Evolutionary conservation across 2,888 invertebrate species (phyloP).

Genomic region (Spodoptera picta): DNA sequence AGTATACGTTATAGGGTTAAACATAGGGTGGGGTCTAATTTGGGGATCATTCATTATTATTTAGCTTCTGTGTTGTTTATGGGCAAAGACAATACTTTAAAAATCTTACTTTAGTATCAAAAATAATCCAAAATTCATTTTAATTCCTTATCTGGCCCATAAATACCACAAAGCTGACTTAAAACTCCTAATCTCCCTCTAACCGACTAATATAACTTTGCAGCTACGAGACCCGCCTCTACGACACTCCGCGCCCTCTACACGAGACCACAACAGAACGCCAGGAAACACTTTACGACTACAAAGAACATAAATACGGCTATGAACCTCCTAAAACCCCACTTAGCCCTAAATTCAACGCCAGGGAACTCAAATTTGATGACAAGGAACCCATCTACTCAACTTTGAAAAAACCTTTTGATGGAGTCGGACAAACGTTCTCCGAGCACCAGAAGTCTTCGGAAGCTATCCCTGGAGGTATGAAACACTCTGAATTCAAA

Average conservation of each 20-base stretch:
- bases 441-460: conserved; percentile 82
- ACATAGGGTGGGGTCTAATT: conserved; percentile 19
- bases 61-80: conserved; percentile 23
- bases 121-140: not conserved
- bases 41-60: not conserved
- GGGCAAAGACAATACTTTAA: not conserved
- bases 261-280: conserved; percentile 69
- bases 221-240: conserved; percentile 88
- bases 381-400: conserved; percentile 83
- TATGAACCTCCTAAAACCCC: conserved; percentile 81
- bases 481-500: conserved; percentile 79
- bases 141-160: not conserved
- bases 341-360: conserved; percentile 85
- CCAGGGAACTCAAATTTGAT: conserved; percentile 83
- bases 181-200: conserved; percentile 35
- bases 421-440: conserved; percentile 81
- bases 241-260: conserved; percentile 85
- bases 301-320: conserved; percentile 74
- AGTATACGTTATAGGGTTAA: not conserved
- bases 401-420: conserved; percentile 77
- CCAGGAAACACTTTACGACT: conserved; percentile 72
- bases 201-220: conserved; percentile 67
- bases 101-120: too few relatives aligned
- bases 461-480: conserved; percentile 82
- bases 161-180: conserved; percentile 19